These are phyloP conservation scores for Aspidoscelis tigris DNA, from an alignment of 2,113 vertebrate species.

Conservation along the genomic window DNA sequence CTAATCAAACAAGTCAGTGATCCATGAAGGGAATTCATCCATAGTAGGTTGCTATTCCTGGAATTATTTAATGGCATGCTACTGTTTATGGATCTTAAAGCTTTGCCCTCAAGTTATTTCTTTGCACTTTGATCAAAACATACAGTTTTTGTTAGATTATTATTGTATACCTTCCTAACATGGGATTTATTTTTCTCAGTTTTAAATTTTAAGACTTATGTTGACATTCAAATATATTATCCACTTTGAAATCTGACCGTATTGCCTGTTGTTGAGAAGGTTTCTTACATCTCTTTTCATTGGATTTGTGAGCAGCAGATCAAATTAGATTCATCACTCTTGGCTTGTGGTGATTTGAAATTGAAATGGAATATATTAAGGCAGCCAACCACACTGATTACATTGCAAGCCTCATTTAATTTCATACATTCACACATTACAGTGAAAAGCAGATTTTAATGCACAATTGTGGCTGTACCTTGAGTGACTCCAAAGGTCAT, in stretches of 20 bases:
- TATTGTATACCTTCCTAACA: slow-evolving; percentile 36
- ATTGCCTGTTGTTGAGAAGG: slow-evolving; percentile 62
- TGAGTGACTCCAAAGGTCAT: slow-evolving; percentile 77
- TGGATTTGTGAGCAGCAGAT: slow-evolving; percentile 78
- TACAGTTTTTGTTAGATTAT: slow-evolving; percentile 44
- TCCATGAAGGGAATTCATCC: not conserved
- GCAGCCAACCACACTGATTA: slow-evolving; percentile 82
- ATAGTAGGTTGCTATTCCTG: slow-evolving; percentile 7
- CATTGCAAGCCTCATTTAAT: slow-evolving; percentile 85
- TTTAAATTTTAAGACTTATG: slow-evolving; percentile 52
- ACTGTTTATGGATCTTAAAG: slow-evolving; percentile 29
- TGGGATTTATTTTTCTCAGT: slow-evolving; percentile 45
- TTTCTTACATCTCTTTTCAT: slow-evolving; percentile 65
- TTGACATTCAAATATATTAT: slow-evolving; percentile 60
- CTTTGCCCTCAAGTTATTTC: slow-evolving; percentile 48
- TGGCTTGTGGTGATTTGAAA: slow-evolving; percentile 81
- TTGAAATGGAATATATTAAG: slow-evolving; percentile 84
- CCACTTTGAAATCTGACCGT: slow-evolving; percentile 62
- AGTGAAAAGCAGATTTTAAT: slow-evolving; percentile 71
- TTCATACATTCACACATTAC: slow-evolving; percentile 78
- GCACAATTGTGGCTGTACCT: slow-evolving; percentile 77
- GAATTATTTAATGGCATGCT: not conserved
- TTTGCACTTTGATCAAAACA: slow-evolving; percentile 49
- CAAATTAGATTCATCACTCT: slow-evolving; percentile 79
- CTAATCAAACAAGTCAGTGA: too few species aligned